Conservation (phyloP, 92 coral and sea anemone genomes). For the Phenganax marumi region DNA sequence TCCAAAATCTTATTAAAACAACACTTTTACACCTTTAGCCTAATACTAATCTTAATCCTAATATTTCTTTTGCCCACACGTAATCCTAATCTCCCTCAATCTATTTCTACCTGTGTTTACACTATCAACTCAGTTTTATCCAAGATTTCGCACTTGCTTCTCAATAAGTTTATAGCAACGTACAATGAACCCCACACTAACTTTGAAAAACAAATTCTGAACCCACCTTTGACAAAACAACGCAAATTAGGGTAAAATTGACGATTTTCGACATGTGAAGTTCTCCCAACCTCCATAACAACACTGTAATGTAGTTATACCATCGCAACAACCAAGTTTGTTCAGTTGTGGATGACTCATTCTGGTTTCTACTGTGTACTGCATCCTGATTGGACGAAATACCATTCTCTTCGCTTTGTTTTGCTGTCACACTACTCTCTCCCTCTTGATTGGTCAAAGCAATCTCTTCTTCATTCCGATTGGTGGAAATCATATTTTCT, state of each 20-base stretch:
- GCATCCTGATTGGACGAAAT: slow-evolving; percentile 24
- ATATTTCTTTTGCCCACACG: no score
- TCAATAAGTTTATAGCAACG: no score
- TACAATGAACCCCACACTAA: no score
- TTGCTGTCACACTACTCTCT: background rate
- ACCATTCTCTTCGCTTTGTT: background rate
- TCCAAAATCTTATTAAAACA: no score
- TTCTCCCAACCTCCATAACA: slow-evolving; percentile 93
- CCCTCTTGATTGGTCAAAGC: slow-evolving; percentile 12
- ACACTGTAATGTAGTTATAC: slow-evolving; percentile 76
- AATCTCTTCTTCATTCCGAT: slow-evolving; percentile 17
- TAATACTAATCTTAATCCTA: no score
- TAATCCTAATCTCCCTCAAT: no score
- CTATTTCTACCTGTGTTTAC: no score
- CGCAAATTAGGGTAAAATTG: slow-evolving; percentile 78
- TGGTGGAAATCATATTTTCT: slow-evolving; percentile 8
- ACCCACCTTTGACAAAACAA: slow-evolving; percentile 89
- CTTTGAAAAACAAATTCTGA: background rate
- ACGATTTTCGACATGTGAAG: slow-evolving; percentile 88
- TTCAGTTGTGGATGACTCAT: background rate
- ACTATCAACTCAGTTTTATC: no score
- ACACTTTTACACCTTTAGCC: no score
- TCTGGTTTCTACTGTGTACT: slow-evolving; percentile 45
- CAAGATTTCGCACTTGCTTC: no score
- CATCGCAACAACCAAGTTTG: slow-evolving; percentile 46